Conservation (phyloP, 2,888 invertebrate species). For the Dorcus hopei region DNA sequence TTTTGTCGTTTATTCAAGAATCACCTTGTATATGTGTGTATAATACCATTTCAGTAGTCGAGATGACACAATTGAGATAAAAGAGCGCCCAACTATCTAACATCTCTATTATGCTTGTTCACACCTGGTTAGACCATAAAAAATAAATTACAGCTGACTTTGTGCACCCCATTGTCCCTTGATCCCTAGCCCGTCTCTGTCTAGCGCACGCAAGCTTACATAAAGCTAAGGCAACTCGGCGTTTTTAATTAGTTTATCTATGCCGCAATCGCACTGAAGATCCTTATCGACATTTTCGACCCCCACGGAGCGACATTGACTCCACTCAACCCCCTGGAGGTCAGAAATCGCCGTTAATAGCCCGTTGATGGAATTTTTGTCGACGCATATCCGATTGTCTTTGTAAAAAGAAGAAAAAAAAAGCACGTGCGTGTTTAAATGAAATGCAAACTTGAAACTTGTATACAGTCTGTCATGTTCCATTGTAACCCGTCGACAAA, state of each 20-base stretch:
- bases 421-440: too few relatives aligned
- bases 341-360: background rate
- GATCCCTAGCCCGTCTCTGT: background rate
- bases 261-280: background rate
- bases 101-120: slow-evolving; percentile 19
- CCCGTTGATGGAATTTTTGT: background rate
- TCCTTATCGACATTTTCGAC: background rate
- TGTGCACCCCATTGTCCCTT: slow-evolving; percentile 3
- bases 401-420: too few relatives aligned
- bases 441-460: too few relatives aligned
- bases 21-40: too few relatives aligned
- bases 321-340: background rate
- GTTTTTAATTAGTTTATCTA: slow-evolving; percentile 1
- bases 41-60: background rate
- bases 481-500: slow-evolving; percentile 1
- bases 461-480: background rate
- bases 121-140: slow-evolving; percentile 18
- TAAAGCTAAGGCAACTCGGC: background rate
- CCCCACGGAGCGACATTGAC: background rate
- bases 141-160: slow-evolving; percentile 21
- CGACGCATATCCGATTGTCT: background rate
- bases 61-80: slow-evolving; percentile 20
- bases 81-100: slow-evolving; percentile 15
- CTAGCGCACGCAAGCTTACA: background rate
- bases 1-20: too few relatives aligned